These are phyloP conservation scores for Thunnus thynnus DNA, from an alignment of 2,113 vertebrate species.

Conservation along the genomic window DNA sequence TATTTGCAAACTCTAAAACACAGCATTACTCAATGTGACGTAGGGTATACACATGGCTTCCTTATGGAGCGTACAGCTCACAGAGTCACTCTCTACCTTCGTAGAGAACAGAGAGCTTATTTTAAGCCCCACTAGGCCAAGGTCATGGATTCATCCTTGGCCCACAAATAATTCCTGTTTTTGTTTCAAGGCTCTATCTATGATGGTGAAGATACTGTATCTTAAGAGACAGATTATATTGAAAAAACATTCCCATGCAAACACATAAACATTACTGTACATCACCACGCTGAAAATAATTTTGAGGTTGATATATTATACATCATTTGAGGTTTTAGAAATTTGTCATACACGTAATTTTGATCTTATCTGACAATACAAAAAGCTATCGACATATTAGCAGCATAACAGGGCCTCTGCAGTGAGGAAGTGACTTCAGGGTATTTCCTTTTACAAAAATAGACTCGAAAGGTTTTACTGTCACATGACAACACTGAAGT, in stretches of 20 bases:
- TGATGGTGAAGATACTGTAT: constrained; percentile 5
- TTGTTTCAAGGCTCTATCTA: constrained; percentile 32
- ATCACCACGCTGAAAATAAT: neutral
- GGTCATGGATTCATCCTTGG: constrained; percentile 34
- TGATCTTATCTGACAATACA: neutral
- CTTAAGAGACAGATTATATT: neutral
- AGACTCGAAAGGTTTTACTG: too few species aligned
- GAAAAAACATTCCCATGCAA: constrained; percentile 12
- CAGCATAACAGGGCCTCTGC: neutral
- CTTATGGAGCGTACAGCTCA: neutral
- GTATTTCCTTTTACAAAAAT: neutral
- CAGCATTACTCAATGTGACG: too few species aligned
- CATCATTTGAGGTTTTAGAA: neutral
- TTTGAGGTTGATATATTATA: neutral
- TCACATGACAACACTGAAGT: too few species aligned
- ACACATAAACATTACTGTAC: constrained; percentile 12
- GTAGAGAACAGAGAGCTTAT: neutral
- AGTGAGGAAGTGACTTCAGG: neutral
- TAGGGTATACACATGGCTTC: neutral
- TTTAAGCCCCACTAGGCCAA: constrained; percentile 29
- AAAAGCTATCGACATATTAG: neutral
- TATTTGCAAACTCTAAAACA: too few species aligned
- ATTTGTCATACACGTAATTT: neutral
- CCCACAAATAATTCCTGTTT: constrained; percentile 43
- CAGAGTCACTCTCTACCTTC: constrained; percentile 1